These are phyloP conservation scores for Hipparchia sbordonii DNA, from an alignment of 2,888 invertebrate species.

Conservation along the genomic window DNA sequence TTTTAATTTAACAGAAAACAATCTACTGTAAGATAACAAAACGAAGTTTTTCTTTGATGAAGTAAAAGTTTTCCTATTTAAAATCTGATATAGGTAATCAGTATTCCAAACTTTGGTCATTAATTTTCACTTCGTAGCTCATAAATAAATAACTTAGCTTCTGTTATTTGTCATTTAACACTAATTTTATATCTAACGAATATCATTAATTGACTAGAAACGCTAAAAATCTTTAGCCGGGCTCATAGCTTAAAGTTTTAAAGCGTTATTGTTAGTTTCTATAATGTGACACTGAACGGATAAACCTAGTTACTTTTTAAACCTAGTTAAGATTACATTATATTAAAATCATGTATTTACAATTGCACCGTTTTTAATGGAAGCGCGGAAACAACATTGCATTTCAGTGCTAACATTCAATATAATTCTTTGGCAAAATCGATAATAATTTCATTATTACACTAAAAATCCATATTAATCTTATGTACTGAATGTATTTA, in stretches of 20 bases:
- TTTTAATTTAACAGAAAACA: constrained; percentile 3
- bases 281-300: constrained; percentile 51
- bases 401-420: constrained; percentile 21
- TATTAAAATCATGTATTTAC: constrained; percentile 19
- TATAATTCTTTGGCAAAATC: constrained; percentile 12
- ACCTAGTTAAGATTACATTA: neutral
- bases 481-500: constrained; percentile 9
- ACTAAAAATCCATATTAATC: neutral
- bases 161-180: neutral
- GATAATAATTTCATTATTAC: constrained; percentile 7
- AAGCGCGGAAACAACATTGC: constrained; percentile 25
- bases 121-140: neutral
- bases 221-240: constrained; percentile 80
- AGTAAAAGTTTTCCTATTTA: constrained; percentile 1
- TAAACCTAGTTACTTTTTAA: constrained; percentile 7
- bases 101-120: constrained; percentile 4
- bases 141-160: neutral
- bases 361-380: constrained; percentile 19
- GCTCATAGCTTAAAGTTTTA: constrained; percentile 77
- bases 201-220: constrained; percentile 65
- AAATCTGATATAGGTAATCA: neutral
- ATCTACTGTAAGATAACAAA: neutral
- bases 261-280: constrained; percentile 56
- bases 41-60: constrained; percentile 1
- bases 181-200: constrained; percentile 28